phyloP scores from a whole-genome alignment of 2,888 invertebrate genomes.

The Cremastinae sp. region DNA sequence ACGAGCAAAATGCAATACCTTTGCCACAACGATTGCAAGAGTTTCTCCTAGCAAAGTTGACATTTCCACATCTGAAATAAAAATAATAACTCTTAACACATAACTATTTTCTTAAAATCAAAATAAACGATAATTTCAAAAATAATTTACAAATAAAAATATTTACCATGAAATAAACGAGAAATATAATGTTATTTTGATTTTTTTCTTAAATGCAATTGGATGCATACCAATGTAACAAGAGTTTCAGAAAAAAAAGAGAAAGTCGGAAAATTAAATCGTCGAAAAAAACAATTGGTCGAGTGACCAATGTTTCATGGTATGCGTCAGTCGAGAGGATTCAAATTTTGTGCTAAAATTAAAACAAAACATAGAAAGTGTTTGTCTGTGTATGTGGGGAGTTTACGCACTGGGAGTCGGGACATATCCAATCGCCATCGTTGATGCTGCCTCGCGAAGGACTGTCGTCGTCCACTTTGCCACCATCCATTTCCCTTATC shows the following conservation, averaged over 20 bases:
- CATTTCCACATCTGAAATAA: conserved; percentile 89
- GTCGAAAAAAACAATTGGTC: conserved; percentile 2
- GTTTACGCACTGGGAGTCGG: conserved; percentile 76
- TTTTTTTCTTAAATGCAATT: too few relatives aligned
- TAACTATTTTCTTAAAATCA: conserved; percentile 18
- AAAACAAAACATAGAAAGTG: conserved; percentile 17
- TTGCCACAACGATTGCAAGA: conserved; percentile 96
- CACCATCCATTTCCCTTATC: conserved; percentile 71
- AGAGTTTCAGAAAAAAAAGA: neutral
- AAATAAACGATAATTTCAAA: neutral
- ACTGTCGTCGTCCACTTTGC: conserved; percentile 76
- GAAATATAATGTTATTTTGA: neutral
- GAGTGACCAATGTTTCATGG: neutral
- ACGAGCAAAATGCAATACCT: conserved; percentile 78
- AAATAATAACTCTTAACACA: conserved; percentile 35
- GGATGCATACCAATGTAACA: too few relatives aligned
- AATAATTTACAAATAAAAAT: neutral
- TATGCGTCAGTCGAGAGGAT: neutral
- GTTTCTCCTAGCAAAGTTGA: conserved; percentile 95
- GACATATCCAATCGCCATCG: conserved; percentile 79
- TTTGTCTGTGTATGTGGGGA: conserved; percentile 18
- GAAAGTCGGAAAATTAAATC: conserved; percentile 9
- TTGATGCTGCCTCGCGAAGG: conserved; percentile 72
- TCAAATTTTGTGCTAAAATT: neutral
- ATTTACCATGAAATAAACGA: neutral